Evolutionary conservation across 2,888 invertebrate species (phyloP).

Genomic region (Petrophora chlorosata): DNA sequence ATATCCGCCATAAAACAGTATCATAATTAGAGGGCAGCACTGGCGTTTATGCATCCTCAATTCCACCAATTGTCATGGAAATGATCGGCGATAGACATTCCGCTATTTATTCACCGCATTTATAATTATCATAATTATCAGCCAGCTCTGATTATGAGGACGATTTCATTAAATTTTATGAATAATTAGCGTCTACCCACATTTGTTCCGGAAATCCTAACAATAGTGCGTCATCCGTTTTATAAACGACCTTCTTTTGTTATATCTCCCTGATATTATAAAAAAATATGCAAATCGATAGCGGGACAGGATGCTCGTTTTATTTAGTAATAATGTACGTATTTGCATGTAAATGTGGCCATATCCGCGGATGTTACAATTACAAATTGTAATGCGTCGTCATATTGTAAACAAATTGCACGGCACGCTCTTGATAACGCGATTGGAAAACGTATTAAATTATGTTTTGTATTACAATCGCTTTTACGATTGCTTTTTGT

Average conservation of each 20-base stretch:
- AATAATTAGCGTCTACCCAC: conserved; percentile 57
- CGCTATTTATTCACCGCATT: conserved; percentile 41
- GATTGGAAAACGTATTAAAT: conserved; percentile 3
- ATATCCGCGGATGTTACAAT: conserved; percentile 75
- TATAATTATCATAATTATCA: conserved; percentile 64
- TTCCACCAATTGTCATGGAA: conserved; percentile 19
- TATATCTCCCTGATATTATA: conserved; percentile 75
- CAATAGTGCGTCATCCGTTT: conserved; percentile 69
- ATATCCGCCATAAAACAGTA: too few species aligned
- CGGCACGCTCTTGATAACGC: conserved; percentile 34
- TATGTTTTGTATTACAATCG: too few species aligned
- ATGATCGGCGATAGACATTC: conserved; percentile 14
- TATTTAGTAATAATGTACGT: conserved; percentile 76
- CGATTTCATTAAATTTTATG: conserved; percentile 75
- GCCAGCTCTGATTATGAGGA: conserved; percentile 66
- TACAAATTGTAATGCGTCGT: conserved; percentile 71
- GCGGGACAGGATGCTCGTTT: conserved; percentile 78
- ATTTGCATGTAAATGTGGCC: conserved; percentile 81
- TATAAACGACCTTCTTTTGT: conserved; percentile 70
- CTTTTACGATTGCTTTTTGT: background rate
- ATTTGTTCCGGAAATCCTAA: conserved; percentile 71
- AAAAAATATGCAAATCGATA: conserved; percentile 83
- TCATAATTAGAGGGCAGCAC: background rate
- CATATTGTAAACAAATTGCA: conserved; percentile 60
- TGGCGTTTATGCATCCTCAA: conserved; percentile 8